A percentile compares a stretch with the other conserved stretches of the same genome.
These are phyloP conservation scores for Trichogramma pretiosum DNA, from an alignment of 1,140 invertebrate species.

Conservation along the genomic window DNA sequence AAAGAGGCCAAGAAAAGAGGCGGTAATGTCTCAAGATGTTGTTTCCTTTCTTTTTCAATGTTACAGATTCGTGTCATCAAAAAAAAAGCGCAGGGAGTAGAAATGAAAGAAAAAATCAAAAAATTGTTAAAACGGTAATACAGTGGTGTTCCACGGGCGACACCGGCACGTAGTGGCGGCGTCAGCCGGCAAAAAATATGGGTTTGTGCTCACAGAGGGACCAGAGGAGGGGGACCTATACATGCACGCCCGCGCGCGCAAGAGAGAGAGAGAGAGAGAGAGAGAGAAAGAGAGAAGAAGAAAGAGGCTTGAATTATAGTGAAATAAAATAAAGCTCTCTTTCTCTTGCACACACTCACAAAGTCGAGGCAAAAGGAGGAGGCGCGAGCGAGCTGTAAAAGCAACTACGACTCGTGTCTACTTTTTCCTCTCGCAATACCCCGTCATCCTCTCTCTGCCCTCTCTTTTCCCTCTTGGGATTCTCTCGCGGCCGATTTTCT, in stretches of 20 bases:
- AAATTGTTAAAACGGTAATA: slow-evolving; percentile 8
- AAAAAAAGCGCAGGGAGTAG: background rate
- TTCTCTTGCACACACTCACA: too few species aligned
- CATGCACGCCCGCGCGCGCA: too few species aligned
- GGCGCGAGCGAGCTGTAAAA: background rate
- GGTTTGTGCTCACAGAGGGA: too few species aligned
- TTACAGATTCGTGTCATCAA: too few species aligned
- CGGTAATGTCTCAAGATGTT: background rate
- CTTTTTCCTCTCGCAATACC: background rate
- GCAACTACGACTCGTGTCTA: background rate
- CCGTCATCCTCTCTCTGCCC: background rate
- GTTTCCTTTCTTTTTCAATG: too few species aligned
- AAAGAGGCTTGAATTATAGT: slow-evolving; percentile 12
- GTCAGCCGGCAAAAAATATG: slow-evolving; percentile 11
- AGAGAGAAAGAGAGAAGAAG: background rate
- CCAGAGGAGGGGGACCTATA: too few species aligned
- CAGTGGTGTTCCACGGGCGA: background rate
- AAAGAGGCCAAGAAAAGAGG: background rate
- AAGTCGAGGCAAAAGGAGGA: too few species aligned
- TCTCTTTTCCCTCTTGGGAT: background rate
- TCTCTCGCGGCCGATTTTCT: background rate
- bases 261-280: background rate
- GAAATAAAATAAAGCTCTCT: slow-evolving; percentile 13
- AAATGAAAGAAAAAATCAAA: background rate
- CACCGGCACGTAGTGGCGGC: background rate